These are phyloP conservation scores for Corythornis vintsioides DNA, from an alignment of 2,113 vertebrate genomes.

Conservation along the genomic window DNA sequence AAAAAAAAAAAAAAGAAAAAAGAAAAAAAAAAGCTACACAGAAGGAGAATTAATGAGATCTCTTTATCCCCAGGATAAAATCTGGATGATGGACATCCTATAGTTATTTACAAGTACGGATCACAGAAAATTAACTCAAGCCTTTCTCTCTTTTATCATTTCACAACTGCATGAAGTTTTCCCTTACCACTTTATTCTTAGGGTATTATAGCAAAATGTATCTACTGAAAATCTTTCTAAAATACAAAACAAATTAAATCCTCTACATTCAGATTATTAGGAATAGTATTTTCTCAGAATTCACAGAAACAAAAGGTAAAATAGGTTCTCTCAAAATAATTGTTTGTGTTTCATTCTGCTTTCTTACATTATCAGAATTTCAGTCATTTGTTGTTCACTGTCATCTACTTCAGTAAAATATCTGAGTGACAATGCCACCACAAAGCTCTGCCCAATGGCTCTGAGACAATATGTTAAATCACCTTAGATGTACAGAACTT, in stretches of 20 bases:
- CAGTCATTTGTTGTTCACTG: neutral
- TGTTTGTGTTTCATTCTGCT: neutral
- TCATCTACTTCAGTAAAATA: too few relatives aligned
- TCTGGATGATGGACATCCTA: neutral
- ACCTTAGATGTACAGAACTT: neutral
- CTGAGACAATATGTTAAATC: neutral
- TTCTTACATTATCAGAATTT: neutral
- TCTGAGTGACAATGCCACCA: neutral
- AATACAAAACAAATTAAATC: neutral
- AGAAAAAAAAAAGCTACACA: neutral
- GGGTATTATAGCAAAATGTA: neutral
- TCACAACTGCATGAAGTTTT: neutral
- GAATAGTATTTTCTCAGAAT: neutral
- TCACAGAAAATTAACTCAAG: neutral
- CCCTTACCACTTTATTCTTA: neutral
- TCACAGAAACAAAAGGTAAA: neutral
- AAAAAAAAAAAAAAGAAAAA: neutral
- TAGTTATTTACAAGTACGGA: neutral
- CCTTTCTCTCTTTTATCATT: neutral
- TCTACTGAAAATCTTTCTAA: neutral
- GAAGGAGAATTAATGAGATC: neutral
- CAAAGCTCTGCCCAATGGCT: neutral
- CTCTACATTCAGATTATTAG: neutral
- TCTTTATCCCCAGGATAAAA: neutral
- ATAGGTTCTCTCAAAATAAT: neutral